Base-by-base conservation (phyloP, 2,888 invertebrate species). In the Chorisops tibialis region DNA sequence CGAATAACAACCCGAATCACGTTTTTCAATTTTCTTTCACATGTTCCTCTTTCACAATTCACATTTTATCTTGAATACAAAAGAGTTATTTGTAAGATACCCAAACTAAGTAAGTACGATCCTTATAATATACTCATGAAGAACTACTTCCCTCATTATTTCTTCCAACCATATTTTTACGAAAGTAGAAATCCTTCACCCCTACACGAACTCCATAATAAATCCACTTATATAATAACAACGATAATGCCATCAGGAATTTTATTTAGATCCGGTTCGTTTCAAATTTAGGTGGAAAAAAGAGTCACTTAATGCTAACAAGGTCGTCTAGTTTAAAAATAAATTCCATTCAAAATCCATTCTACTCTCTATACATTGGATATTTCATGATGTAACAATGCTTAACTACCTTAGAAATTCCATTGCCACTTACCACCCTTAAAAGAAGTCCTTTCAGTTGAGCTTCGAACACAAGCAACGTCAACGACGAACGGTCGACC, bases 371-470 rank as follows among this genome's bases (percentile, higher is more conserved):
- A 12, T 22, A 38, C 5, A n/a, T 54, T 21, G 52, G 41, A 22
- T 54, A 41, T 54, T 39, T 41, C 52, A 22, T 54, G 52, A 54
- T 22, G 52, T 54, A 54, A 54, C 52, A 54, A 54, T 41, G 39
- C 52, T 41, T 54, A 41, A 41, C 16, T 54, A 35, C 22, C 52
- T 5, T 41, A 39, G 21, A 47, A 41, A 54, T 54, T 54, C 52
- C 52, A 54, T 54, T 54, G 39, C 52, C 52, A 54, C 52, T 54
- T 30, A 24, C 24, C 52, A 41, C 52, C 39, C 41, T 41, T 22
- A 30, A 54, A 19, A 14, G 12, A 21, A 30, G 56, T 30, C 52
- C 21, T 14, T 21, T 21, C 39, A 14, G 9, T 38, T n/a, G 24
- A 3, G 9, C 30, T 56, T 14, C 30, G 12, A 56, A 30, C 30